A percentile compares a stretch with the other conserved stretches of the same genome.
Conservation (phyloP, 2,797 vertebrate species). For the Bradypus variegatus region DNA sequence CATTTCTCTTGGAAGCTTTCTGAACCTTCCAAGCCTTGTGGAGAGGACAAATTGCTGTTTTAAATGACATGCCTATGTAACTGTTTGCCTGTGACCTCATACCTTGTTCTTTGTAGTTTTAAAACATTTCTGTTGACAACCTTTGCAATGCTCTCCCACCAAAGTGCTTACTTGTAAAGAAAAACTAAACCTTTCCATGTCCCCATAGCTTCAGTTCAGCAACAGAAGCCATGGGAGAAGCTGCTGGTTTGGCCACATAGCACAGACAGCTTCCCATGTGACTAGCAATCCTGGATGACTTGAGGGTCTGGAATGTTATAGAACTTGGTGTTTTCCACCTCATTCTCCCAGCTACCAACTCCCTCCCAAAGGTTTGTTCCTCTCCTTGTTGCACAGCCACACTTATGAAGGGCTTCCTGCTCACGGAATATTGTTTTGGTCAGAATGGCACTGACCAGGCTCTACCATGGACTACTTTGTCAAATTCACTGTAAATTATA, state of each 20-base stretch:
- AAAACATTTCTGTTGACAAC: neutral
- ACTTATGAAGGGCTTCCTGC: slow-evolving; percentile 27
- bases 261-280: neutral
- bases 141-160: neutral
- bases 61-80: neutral
- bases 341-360: neutral
- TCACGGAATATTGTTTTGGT: neutral
- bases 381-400: neutral
- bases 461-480: neutral
- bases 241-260: neutral
- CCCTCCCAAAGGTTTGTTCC: neutral
- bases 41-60: neutral
- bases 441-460: neutral
- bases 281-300: neutral
- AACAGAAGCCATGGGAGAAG: neutral
- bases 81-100: neutral
- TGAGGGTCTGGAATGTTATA: neutral
- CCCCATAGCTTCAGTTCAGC: neutral
- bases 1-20: neutral
- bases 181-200: neutral
- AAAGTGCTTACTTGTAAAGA: slow-evolving; percentile 35
- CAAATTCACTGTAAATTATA: neutral
- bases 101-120: neutral
- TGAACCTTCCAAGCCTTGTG: neutral
- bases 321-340: neutral